Evolutionary conservation across 2,113 vertebrate species (phyloP).

Genomic region (Cricetomys ansorgei): DNA sequence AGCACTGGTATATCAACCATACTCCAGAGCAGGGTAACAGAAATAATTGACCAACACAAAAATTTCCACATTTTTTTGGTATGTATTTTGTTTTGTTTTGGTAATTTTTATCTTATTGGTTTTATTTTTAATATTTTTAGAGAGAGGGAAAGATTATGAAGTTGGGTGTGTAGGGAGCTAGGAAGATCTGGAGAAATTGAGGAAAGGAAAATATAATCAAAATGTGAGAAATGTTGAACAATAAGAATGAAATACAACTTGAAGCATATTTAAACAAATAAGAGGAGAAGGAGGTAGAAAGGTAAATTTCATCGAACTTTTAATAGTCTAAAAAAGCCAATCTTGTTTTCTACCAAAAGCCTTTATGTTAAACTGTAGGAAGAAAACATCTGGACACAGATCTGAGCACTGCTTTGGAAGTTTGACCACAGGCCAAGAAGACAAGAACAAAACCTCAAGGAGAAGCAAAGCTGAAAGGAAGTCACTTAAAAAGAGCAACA

Average conservation of each 20-base stretch:
- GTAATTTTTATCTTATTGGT: no score
- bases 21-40: background rate
- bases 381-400: background rate
- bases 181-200: background rate
- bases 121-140: background rate
- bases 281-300: background rate
- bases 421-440: background rate
- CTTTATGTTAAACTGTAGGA: background rate
- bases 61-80: background rate
- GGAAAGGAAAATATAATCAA: background rate
- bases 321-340: background rate
- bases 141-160: background rate
- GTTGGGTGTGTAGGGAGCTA: background rate
- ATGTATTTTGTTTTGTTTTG: background rate
- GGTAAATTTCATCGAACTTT: slow-evolving; percentile 1
- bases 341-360: background rate
- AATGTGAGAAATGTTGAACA: background rate
- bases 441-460: background rate
- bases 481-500: background rate
- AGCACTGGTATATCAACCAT: background rate
- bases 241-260: background rate
- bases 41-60: background rate
- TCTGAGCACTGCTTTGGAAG: background rate
- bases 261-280: background rate
- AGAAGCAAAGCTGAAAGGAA: background rate